Percentiles rank a stretch among this genome's conserved stretches.
Conservation (phyloP, 2,888 invertebrate species). For the Melangyna quadrimaculata region DNA sequence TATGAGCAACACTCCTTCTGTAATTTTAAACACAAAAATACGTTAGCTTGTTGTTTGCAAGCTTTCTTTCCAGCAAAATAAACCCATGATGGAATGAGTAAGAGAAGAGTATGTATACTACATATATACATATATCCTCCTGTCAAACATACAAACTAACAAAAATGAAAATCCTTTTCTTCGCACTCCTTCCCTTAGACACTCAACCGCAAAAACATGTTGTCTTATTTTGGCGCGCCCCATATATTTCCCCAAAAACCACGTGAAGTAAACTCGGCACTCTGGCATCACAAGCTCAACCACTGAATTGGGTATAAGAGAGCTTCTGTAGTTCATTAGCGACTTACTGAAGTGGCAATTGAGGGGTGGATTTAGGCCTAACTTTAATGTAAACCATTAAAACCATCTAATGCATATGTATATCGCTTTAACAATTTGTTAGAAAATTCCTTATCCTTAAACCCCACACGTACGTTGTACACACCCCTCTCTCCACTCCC, state of each 20-base stretch:
- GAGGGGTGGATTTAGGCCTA: neutral
- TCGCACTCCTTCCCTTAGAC: neutral
- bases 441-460: conserved; percentile 28
- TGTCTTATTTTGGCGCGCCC: conserved; percentile 15
- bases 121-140: too few relatives aligned
- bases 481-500: neutral
- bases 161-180: neutral
- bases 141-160: neutral
- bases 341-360: conserved; percentile 21
- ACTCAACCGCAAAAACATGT: conserved; percentile 9
- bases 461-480: neutral
- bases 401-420: conserved; percentile 49
- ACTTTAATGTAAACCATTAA: conserved; percentile 45
- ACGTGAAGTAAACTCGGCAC: conserved; percentile 1
- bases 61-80: neutral
- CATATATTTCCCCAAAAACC: conserved; percentile 5
- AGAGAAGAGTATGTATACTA: neutral
- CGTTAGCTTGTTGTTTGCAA: neutral
- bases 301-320: conserved; percentile 36
- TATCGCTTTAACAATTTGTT: conserved; percentile 60
- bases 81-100: neutral
- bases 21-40: conserved; percentile 32
- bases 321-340: conserved; percentile 57
- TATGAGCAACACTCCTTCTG: conserved; percentile 40
- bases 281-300: conserved; percentile 27